Evolutionary conservation across 2,888 invertebrate species (phyloP), one percentile per base, ranked within the genome.

Genomic region (Lissocephala sabroskyi): DNA sequence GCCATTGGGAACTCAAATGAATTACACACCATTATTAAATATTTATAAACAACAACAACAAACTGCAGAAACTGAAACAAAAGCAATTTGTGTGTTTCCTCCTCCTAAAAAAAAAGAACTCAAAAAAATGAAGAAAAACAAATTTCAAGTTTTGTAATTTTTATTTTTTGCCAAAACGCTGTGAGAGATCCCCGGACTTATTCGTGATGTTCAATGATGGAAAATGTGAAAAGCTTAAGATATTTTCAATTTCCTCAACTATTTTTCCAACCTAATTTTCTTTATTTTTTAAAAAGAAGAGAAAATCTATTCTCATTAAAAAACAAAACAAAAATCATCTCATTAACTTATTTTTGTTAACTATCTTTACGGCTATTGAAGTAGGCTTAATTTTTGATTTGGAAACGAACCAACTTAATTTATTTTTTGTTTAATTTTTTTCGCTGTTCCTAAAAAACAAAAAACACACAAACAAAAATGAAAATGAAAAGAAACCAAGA

Each of bases 281-380:
- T 48, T 52, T 55, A 49, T 45, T 53, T 45, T 48, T 52, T 63
- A 51, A 60, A 71, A 50, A 76, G 73, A 68, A 68, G 44, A n/a
- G n/a, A n/a, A n/a, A n/a, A n/a, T n/a, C n/a, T n/a, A n/a, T n/a
- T n/a, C n/a, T 35, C 26, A 43, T 35, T 35, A 35, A 35, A 35
- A 35, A 9, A 26, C 40, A 11, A 40, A 11, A 41, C n/a, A n/a
- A n/a, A n/a, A n/a, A n/a, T 19, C 33, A 42, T 70, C 79, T 79
- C 79, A 71, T 71, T 71, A 71, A 71, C 77, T 71, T 79, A 71
- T 79, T 71, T 71, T 68, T 68, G 68, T 68, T 78, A 68, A n/a
- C n/a, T n/a, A 71, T 71, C 76, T 52, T 71, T 68, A 68, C 52
- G 71, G 52, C 64, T 65, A 78, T 52, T 68, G 16, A 17, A 35